Evolutionary conservation across 2,113 vertebrate genomes (phyloP), one percentile per base, ranked within the genome.

Genomic region (Megatriorchis doriae): DNA sequence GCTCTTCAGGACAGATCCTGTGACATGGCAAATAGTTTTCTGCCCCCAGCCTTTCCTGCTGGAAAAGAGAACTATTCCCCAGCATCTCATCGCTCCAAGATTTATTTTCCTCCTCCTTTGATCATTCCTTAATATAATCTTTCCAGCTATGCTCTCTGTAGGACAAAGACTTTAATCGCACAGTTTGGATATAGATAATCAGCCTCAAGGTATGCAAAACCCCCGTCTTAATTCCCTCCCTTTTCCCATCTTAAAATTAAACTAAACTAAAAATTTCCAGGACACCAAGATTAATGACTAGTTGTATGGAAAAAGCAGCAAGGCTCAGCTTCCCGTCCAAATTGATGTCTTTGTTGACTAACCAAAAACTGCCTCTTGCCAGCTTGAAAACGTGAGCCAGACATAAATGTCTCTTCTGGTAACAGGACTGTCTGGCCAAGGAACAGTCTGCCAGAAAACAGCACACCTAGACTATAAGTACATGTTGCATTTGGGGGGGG

Each of bases 101-200:
- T 36, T 36, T n/a, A 63, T 78, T 66, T 90, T 62, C 62, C n/a
- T 77, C 62, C 56, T 58, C 1, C 68, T 92, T 58, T 74, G 90
- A 88, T 89, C 26, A n/a, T 36, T 50, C 58, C 31, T 55, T 61
- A 90, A 84, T 81, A 82, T 59, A 62, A 81, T 93, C 86, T 88
- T 38, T 55, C 84, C 55, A 92, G 81, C 1, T 3, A 82, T 10
- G 67, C 19, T 89, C 78, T 88, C 88, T 43, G 48, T 15, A 83
- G 81, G 89, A 94, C 89, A 92, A 68, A 78, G 88, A 66, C 75
- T 96, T 96, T 88, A 79, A 90, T 81, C 32, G 31, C 13, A 53
- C 71, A 19, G 40, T 87, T 73, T 81, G 71, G 66, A 23, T 82
- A 67, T 22, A 79, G 85, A 95, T 92, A 87, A 92, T 55, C 70